These are phyloP conservation scores for Thamnophis elegans DNA, from an alignment of 2,797 vertebrate species.

Conservation along the genomic window DNA sequence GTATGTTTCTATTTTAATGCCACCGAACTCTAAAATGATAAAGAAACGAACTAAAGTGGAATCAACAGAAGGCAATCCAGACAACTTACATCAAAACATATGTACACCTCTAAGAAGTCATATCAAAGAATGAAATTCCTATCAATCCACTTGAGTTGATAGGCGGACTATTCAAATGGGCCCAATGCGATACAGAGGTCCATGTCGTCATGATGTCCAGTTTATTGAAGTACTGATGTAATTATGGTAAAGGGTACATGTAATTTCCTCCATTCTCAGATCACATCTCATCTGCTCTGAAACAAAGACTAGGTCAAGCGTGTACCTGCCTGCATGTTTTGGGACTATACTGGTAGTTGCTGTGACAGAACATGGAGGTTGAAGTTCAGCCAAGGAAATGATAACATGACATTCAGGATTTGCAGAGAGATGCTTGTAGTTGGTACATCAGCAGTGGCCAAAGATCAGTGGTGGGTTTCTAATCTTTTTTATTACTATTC, in stretches of 20 bases:
- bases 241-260: neutral
- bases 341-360: neutral
- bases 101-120: neutral
- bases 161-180: neutral
- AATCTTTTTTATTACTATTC: too few species aligned
- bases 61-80: neutral
- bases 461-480: neutral
- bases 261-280: neutral
- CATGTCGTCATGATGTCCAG: neutral
- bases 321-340: neutral
- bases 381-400: neutral
- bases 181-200: neutral
- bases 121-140: neutral
- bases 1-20: neutral
- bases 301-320: neutral
- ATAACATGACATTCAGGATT: neutral
- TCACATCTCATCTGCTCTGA: neutral
- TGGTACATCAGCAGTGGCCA: neutral
- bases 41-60: neutral
- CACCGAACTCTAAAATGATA: neutral
- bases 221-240: neutral
- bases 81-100: neutral
- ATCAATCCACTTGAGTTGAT: neutral
- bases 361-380: neutral
- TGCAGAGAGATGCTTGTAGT: neutral